Percentiles rank a stretch among this genome's conserved stretches.
These are phyloP conservation scores for Zenarchopterus dispar DNA, from an alignment of 2,797 vertebrate species.

Conservation along the genomic window DNA sequence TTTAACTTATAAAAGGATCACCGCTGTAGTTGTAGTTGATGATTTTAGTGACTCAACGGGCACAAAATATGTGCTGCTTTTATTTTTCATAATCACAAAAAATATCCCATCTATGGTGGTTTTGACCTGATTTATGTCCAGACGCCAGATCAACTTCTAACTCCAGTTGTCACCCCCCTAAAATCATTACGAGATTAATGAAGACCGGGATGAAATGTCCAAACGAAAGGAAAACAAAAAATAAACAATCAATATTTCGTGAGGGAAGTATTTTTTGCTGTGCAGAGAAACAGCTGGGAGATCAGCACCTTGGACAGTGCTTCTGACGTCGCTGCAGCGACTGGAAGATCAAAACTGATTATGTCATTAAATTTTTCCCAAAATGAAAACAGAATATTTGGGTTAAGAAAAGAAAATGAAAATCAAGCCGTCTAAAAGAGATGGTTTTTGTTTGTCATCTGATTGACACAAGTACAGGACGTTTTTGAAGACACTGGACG, in stretches of 20 bases:
- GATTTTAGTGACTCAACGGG: not conserved
- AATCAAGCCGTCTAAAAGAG: not conserved
- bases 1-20: too few species aligned
- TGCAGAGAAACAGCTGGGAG: constrained; percentile 6
- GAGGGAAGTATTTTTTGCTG: not conserved
- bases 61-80: not conserved
- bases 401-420: too few species aligned
- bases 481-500: not conserved
- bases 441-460: not conserved
- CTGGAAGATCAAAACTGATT: too few species aligned
- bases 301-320: constrained; percentile 62
- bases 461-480: not conserved
- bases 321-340: not conserved
- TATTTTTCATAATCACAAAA: not conserved
- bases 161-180: not conserved
- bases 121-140: constrained; percentile 28
- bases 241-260: constrained; percentile 28
- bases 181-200: constrained; percentile 23
- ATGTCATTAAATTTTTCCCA: too few species aligned
- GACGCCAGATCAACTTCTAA: not conserved
- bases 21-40: too few species aligned
- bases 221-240: constrained; percentile 11
- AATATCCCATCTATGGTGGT: constrained; percentile 8
- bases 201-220: constrained; percentile 6
- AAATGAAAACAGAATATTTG: not conserved